Percentiles rank a stretch among this genome's conserved stretches.
Conservation (phyloP, 2,797 vertebrate species). For the Nasua narica region DNA sequence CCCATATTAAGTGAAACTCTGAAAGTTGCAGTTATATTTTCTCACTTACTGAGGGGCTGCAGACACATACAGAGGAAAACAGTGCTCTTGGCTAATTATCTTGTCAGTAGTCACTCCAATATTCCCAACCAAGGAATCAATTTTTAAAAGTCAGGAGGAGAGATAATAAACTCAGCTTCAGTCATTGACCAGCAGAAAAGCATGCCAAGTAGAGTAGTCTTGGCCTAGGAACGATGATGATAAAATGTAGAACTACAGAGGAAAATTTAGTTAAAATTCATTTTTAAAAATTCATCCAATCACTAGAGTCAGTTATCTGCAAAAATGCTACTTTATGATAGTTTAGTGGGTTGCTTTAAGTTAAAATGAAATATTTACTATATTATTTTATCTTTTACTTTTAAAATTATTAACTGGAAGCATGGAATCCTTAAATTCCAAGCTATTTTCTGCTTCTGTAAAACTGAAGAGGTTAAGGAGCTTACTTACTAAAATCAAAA, state of each 20-base stretch:
- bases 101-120: conserved; percentile 60
- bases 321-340: neutral
- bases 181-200: conserved; percentile 44
- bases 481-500: neutral
- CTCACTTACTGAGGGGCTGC: conserved; percentile 43
- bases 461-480: neutral
- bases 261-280: conserved; percentile 54
- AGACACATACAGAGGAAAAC: conserved; percentile 45
- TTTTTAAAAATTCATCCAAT: conserved; percentile 54
- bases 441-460: neutral
- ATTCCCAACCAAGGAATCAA: conserved; percentile 49
- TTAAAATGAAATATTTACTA: conserved; percentile 22
- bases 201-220: neutral
- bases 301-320: neutral
- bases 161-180: conserved; percentile 41
- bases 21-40: conserved; percentile 65
- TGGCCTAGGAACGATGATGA: neutral
- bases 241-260: conserved; percentile 27
- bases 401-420: neutral
- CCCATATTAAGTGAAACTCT: conserved; percentile 47
- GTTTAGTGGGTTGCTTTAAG: neutral
- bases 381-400: neutral
- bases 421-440: neutral
- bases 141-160: conserved; percentile 53
- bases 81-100: conserved; percentile 63